phyloP scores from a whole-genome alignment of 1,140 invertebrate genomes.

The Halesus radiatus region DNA sequence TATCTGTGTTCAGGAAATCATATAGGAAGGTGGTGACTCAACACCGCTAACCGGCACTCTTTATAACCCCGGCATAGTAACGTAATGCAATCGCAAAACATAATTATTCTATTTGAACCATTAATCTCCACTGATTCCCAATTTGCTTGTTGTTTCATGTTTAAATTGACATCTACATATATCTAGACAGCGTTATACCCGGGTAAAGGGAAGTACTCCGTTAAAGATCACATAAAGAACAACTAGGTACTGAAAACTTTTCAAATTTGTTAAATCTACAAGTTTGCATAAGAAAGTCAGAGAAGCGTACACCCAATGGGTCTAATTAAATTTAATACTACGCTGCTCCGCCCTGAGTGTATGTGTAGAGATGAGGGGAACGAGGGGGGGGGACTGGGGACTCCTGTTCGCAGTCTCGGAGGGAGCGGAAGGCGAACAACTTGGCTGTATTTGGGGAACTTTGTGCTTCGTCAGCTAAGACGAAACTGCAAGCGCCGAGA shows the following conservation, averaged over 20 bases:
- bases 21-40: too few relatives aligned
- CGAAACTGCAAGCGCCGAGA: not conserved
- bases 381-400: too few relatives aligned
- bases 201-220: constrained; percentile 7
- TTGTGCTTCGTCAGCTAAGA: constrained; percentile 35
- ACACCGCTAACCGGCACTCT: too few relatives aligned
- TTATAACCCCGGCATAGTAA: too few relatives aligned
- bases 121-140: too few relatives aligned
- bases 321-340: constrained; percentile 51
- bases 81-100: too few relatives aligned
- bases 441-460: constrained; percentile 39
- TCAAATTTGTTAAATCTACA: constrained; percentile 30
- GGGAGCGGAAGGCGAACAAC: constrained; percentile 17
- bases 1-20: too few relatives aligned
- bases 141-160: not conserved
- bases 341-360: not conserved
- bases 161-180: not conserved
- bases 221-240: constrained; percentile 32
- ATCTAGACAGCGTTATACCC: constrained; percentile 3
- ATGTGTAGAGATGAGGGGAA: too few relatives aligned
- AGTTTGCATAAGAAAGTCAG: constrained; percentile 41
- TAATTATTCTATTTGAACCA: too few relatives aligned
- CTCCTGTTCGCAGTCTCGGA: too few relatives aligned
- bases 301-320: constrained; percentile 45
- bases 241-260: constrained; percentile 24